These are phyloP conservation scores for Streptopelia turtur DNA, from an alignment of 2,797 vertebrate species.

Conservation along the genomic window DNA sequence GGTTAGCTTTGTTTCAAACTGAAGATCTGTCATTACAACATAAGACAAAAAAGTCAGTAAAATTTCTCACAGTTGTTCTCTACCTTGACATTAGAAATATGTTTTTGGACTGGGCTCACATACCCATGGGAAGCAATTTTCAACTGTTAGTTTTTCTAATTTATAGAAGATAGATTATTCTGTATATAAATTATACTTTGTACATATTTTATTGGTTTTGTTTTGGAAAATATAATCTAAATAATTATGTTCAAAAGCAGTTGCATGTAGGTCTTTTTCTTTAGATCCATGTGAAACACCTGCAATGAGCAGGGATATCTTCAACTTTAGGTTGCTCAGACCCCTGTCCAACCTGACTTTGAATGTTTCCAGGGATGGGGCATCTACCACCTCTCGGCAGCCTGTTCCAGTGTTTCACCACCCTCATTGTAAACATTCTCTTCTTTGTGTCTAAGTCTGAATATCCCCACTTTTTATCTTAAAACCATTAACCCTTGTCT, in stretches of 20 bases:
- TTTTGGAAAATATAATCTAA: background rate
- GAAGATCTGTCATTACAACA: background rate
- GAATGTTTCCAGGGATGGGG: too few species aligned
- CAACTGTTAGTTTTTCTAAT: background rate
- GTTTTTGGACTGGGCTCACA: background rate
- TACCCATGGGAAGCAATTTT: background rate
- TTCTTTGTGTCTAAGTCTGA: too few species aligned
- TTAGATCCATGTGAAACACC: background rate
- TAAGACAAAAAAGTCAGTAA: background rate
- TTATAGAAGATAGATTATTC: background rate
- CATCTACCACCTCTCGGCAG: too few species aligned
- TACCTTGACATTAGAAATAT: background rate
- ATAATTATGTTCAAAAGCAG: background rate
- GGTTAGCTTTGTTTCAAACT: background rate
- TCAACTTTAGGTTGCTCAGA: too few species aligned
- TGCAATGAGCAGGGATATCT: background rate
- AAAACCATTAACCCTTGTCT: too few species aligned
- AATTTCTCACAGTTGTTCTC: background rate
- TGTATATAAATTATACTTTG: background rate
- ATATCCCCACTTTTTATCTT: too few species aligned
- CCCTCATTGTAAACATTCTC: too few species aligned
- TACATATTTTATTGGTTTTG: background rate
- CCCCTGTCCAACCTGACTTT: too few species aligned
- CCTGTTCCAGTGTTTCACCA: too few species aligned
- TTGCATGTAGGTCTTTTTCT: background rate